Percentiles rank a stretch among this genome's conserved stretches.
Evolutionary conservation across 2,888 invertebrate species (phyloP).

Genomic region (Slavum lentiscoides): DNA sequence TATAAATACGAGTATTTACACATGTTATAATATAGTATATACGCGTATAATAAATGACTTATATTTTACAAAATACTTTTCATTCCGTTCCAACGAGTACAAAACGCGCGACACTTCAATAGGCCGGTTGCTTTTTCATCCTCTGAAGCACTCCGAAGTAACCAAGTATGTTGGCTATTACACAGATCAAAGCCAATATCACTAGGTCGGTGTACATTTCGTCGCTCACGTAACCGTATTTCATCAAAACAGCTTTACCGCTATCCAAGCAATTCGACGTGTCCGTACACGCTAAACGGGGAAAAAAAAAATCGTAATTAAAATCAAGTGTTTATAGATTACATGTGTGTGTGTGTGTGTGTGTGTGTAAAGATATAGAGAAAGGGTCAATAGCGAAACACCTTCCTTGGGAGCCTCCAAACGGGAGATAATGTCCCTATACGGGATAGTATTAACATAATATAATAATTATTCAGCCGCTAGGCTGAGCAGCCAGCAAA

Average conservation of each 20-base stretch:
- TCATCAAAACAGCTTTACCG: slow-evolving; percentile 21
- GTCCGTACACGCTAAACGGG: slow-evolving; percentile 12
- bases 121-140: slow-evolving; percentile 39
- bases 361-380: no score
- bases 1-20: neutral
- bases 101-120: neutral
- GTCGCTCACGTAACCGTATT: slow-evolving; percentile 18
- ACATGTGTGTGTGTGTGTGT: no score
- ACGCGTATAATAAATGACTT: neutral
- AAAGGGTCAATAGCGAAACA: no score
- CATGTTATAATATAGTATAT: no score
- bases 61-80: neutral
- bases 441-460: no score
- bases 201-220: neutral
- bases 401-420: no score
- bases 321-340: neutral
- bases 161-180: neutral
- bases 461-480: no score
- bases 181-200: neutral
- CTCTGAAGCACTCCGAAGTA: slow-evolving; percentile 26
- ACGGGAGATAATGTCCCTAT: no score
- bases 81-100: neutral
- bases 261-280: slow-evolving; percentile 16
- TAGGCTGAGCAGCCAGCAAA: neutral
- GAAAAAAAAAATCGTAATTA: neutral